phyloP scores from a whole-genome alignment of 2,888 invertebrate genomes.

The Luperina nickerlii region DNA sequence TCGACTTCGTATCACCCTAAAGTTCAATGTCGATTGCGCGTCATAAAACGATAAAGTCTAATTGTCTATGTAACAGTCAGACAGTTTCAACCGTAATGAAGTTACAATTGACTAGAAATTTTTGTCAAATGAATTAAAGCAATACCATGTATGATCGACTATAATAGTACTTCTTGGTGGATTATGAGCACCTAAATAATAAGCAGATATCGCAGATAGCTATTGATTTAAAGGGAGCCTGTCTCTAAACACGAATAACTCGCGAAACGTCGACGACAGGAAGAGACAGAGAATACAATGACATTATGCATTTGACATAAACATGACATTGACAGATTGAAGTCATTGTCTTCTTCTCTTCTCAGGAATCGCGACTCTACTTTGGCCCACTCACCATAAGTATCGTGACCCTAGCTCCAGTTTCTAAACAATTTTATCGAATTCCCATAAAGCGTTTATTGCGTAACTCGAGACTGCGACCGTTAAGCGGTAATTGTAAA shows the following conservation, averaged over 20 bases:
- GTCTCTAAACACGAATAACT: too few relatives aligned
- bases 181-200: too few relatives aligned
- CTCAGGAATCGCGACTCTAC: neutral
- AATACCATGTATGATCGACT: too few relatives aligned
- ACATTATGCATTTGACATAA: neutral
- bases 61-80: neutral
- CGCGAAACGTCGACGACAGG: too few relatives aligned
- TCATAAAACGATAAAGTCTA: neutral
- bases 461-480: slow-evolving; percentile 42
- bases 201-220: too few relatives aligned
- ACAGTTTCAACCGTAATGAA: neutral
- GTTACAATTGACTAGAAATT: neutral
- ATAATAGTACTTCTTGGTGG: too few relatives aligned
- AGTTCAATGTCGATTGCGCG: too few relatives aligned
- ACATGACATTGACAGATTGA: neutral
- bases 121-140: too few relatives aligned
- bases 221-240: too few relatives aligned
- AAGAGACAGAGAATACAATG: neutral
- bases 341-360: neutral
- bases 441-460: slow-evolving; percentile 30
- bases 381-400: neutral
- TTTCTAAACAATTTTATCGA: slow-evolving; percentile 32
- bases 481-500: slow-evolving; percentile 54
- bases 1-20: neutral
- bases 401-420: neutral